Evolutionary conservation across 2,797 vertebrate species (phyloP).

Genomic region (Smutsia temminckii): DNA sequence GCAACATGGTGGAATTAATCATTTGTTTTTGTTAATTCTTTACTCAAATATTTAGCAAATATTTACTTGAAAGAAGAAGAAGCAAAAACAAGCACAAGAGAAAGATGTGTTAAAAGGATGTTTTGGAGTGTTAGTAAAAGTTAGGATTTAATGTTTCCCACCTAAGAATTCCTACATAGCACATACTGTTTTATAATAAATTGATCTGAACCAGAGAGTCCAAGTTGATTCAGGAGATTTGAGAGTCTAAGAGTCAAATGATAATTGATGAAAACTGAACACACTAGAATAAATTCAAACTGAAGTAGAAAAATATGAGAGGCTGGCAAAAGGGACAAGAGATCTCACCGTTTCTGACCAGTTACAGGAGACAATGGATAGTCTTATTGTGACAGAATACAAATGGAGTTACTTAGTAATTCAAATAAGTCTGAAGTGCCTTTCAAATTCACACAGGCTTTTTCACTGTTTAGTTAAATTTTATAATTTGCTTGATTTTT

Average conservation of each 20-base stretch:
- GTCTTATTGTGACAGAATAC: background rate
- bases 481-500: background rate
- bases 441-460: background rate
- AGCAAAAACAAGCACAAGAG: background rate
- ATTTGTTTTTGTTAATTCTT: slow-evolving; percentile 58
- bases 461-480: background rate
- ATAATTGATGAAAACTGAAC: background rate
- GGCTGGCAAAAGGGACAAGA: background rate
- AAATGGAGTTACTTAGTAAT: background rate
- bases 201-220: background rate
- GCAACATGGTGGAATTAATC: background rate
- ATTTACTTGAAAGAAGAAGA: slow-evolving; percentile 19
- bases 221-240: background rate
- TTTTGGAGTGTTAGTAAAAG: background rate
- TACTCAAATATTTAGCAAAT: slow-evolving; percentile 49
- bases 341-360: background rate
- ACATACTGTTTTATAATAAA: background rate
- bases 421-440: background rate
- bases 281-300: background rate
- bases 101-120: background rate
- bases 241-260: background rate
- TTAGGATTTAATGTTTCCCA: background rate
- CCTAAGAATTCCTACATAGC: background rate
- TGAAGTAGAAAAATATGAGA: background rate
- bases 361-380: background rate